Evolutionary conservation across 2,888 invertebrate species (phyloP).

Genomic region (Aporophyla lueneburgensis): DNA sequence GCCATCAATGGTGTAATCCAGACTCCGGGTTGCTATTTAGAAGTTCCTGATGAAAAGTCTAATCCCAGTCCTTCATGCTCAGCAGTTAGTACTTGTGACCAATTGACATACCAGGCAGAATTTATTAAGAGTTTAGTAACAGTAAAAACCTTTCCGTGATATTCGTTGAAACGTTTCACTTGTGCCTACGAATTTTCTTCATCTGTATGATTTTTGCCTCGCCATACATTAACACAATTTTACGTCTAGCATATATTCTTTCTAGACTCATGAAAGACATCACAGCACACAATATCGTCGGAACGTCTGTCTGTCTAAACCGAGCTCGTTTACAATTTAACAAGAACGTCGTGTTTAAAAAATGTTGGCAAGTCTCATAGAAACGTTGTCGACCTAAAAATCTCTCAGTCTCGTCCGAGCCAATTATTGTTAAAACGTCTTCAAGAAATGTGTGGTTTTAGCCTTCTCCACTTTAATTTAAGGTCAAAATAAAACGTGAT

Average conservation of each 20-base stretch:
- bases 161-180: background rate
- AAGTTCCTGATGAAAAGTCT: no score
- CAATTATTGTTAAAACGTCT: conserved; percentile 61
- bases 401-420: conserved; percentile 60
- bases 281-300: conserved; percentile 42
- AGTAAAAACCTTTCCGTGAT: background rate
- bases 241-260: conserved; percentile 6
- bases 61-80: no score
- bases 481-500: conserved; percentile 49
- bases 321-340: conserved; percentile 57
- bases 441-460: conserved; percentile 58
- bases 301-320: conserved; percentile 48
- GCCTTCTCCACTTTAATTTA: conserved; percentile 31
- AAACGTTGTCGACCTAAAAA: conserved; percentile 66
- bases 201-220: background rate
- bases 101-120: background rate
- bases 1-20: no score
- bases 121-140: background rate
- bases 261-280: conserved; percentile 36
- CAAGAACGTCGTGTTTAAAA: conserved; percentile 60
- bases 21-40: no score
- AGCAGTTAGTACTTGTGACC: background rate
- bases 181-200: background rate
- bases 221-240: background rate
- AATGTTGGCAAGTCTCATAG: conserved; percentile 65